Evolutionary conservation across 2,888 invertebrate species (phyloP).

Genomic region (Hirtodrosophila duncani): DNA sequence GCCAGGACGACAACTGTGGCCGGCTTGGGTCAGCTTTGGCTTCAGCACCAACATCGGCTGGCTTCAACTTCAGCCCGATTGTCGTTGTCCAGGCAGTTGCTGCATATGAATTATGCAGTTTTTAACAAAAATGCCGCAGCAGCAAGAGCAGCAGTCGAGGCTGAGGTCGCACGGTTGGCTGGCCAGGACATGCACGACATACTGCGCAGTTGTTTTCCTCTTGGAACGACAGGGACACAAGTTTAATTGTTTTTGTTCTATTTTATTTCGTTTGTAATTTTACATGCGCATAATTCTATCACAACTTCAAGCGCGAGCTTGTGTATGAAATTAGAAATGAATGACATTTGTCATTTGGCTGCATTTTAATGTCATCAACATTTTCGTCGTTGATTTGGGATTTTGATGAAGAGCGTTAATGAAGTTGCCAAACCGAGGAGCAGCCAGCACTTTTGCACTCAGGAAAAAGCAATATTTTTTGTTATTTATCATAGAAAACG

Average conservation of each 20-base stretch:
- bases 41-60: neutral
- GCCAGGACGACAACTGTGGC: slow-evolving; percentile 14
- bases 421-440: too few species aligned
- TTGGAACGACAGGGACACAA: slow-evolving; percentile 41
- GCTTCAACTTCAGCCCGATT: slow-evolving; percentile 26
- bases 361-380: slow-evolving; percentile 5
- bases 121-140: slow-evolving; percentile 64
- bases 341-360: slow-evolving; percentile 33
- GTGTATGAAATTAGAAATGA: slow-evolving; percentile 25
- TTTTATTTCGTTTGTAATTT: slow-evolving; percentile 53
- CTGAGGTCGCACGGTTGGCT: slow-evolving; percentile 50
- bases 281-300: slow-evolving; percentile 34
- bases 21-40: slow-evolving; percentile 17
- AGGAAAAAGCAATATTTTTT: too few species aligned
- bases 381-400: too few species aligned
- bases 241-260: slow-evolving; percentile 68
- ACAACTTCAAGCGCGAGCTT: slow-evolving; percentile 9
- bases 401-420: too few species aligned
- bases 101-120: slow-evolving; percentile 71
- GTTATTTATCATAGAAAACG: too few species aligned
- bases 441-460: too few species aligned
- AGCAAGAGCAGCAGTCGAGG: slow-evolving; percentile 3
- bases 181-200: slow-evolving; percentile 19
- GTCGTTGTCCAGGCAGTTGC: slow-evolving; percentile 22
- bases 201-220: slow-evolving; percentile 16